Base-by-base conservation (phyloP, 2,888 invertebrate species). In the Rhamphomyia laevipes region DNA sequence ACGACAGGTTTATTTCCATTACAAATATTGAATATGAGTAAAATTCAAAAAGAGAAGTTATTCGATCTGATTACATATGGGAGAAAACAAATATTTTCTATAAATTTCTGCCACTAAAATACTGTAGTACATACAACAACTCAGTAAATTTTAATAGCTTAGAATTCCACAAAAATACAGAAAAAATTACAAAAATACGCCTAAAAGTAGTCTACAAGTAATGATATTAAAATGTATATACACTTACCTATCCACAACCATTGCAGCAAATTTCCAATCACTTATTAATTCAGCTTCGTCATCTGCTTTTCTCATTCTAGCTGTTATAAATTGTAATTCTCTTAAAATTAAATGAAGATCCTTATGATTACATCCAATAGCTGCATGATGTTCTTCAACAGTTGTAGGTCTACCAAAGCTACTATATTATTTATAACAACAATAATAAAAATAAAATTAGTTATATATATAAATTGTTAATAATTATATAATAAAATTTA, bases 191-290 rank as follows among this genome's bases (percentile, higher is more conserved):
- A n/a, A n/a, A n/a, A n/a, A n/a, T n/a, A n/a, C n/a, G n/a, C n/a
- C n/a, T n/a, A n/a, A n/a, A n/a, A n/a, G n/a, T n/a, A n/a, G n/a
- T n/a, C n/a, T n/a, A n/a, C n/a, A n/a, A n/a, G n/a, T n/a, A n/a
- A n/a, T n/a, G n/a, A n/a, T n/a, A n/a, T n/a, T n/a, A n/a, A n/a
- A 4, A 21, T 21, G 21, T 27, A 27, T 27, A 7, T 27, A 7
- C 2, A 27, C 62, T 67, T 55, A 82, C 78, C 91, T 84, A 76
- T 96, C 95, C 68, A 96, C 92, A 68, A 95, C 95, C 91, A 95
- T 93, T 57, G 94, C 95, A 50, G 95, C 95, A 70, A 95, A 96
- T 71, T 93, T 94, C 95, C 95, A 95, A 71, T 96, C 95, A 73
- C 87, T 91, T 62, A 91, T 91, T 58, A 90, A 78, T 68, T 94